These are phyloP conservation scores for Gephyroberyx darwinii DNA, from an alignment of 2,797 vertebrate genomes.

Conservation along the genomic window DNA sequence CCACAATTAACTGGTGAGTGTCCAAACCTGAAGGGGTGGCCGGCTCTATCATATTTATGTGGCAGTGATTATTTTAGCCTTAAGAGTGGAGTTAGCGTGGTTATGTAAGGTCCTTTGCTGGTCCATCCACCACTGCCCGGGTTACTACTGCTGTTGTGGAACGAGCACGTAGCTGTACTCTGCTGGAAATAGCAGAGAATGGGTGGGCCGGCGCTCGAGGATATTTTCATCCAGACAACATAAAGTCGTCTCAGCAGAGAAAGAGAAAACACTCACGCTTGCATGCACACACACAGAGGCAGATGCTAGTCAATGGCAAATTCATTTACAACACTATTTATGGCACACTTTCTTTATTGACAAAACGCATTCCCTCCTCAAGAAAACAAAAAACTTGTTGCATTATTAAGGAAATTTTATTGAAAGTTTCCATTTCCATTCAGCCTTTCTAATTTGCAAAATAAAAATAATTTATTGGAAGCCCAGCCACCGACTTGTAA, in stretches of 20 bases:
- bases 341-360: too few species aligned
- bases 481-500: too few species aligned
- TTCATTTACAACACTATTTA: too few species aligned
- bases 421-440: too few species aligned
- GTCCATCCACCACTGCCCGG: neutral
- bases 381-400: too few species aligned
- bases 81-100: conserved; percentile 58
- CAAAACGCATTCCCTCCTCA: too few species aligned
- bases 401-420: too few species aligned
- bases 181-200: conserved; percentile 59
- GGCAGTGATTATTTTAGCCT: conserved; percentile 66
- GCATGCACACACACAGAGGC: conserved; percentile 1
- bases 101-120: conserved; percentile 64
- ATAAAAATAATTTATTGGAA: too few species aligned
- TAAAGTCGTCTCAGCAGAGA: conserved; percentile 16
- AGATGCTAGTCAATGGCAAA: neutral
- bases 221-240: conserved; percentile 44
- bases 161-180: conserved; percentile 44
- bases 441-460: too few species aligned
- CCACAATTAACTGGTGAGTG: neutral
- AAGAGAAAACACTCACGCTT: neutral
- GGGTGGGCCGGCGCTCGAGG: conserved; percentile 43
- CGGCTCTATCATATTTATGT: conserved; percentile 29
- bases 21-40: neutral
- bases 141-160: conserved; percentile 49